These are phyloP conservation scores for Latrodectus elegans DNA, from an alignment of 2,888 invertebrate genomes.

Conservation along the genomic window DNA sequence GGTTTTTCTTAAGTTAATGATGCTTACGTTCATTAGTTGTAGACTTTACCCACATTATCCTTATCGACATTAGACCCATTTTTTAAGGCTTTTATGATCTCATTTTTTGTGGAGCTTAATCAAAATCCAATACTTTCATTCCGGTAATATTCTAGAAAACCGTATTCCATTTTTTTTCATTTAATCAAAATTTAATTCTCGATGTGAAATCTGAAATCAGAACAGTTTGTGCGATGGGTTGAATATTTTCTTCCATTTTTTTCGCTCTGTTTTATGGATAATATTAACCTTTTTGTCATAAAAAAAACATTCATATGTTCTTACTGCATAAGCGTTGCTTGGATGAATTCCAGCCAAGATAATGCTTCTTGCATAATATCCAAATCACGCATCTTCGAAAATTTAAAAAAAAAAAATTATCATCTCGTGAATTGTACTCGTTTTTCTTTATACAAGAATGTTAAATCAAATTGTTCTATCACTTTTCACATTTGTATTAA, in stretches of 20 bases:
- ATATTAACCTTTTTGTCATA: slow-evolving; percentile 3
- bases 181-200: slow-evolving; percentile 28
- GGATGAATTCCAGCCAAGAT: slow-evolving; percentile 34
- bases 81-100: slow-evolving; percentile 49
- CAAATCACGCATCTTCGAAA: not conserved
- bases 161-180: slow-evolving; percentile 14
- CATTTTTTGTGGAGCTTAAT: slow-evolving; percentile 55
- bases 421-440: no score
- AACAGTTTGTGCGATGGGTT: slow-evolving; percentile 29
- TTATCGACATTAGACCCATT: slow-evolving; percentile 53
- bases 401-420: no score
- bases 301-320: not conserved
- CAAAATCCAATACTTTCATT: slow-evolving; percentile 62
- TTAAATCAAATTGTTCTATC: no score
- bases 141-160: slow-evolving; percentile 46
- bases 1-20: slow-evolving; percentile 59
- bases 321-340: slow-evolving; percentile 20
- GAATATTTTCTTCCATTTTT: slow-evolving; percentile 26
- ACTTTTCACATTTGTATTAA: no score
- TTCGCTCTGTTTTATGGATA: slow-evolving; percentile 12
- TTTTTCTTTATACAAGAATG: no score
- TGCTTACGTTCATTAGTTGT: slow-evolving; percentile 51
- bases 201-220: slow-evolving; percentile 23
- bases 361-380: not conserved
- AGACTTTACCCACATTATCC: slow-evolving; percentile 27